These are phyloP conservation scores for Dendroctonus ponderosae DNA, from an alignment of 1,140 invertebrate species.

Conservation along the genomic window DNA sequence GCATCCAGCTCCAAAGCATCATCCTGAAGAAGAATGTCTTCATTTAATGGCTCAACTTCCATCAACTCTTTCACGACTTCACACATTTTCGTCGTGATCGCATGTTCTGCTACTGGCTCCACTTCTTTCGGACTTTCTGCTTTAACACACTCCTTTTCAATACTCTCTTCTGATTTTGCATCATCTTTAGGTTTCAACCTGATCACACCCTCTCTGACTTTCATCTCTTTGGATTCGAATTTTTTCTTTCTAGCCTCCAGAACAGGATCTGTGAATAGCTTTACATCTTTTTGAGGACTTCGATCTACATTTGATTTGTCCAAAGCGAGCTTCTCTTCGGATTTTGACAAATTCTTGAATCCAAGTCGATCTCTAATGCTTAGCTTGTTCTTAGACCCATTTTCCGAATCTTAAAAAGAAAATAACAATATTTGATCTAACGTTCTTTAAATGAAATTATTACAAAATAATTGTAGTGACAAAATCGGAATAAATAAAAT, in stretches of 20 bases:
- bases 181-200: conserved; percentile 45
- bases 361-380: conserved; percentile 37
- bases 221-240: conserved; percentile 45
- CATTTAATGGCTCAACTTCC: conserved; percentile 29
- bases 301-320: conserved; percentile 17
- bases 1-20: conserved; percentile 37
- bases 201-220: conserved; percentile 46
- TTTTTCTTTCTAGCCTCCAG: conserved; percentile 47
- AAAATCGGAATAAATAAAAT: conserved; percentile 16
- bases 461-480: conserved; percentile 2
- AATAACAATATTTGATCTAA: too few relatives aligned
- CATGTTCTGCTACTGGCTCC: not conserved
- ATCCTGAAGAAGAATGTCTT: conserved; percentile 37
- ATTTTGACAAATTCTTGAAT: conserved; percentile 25
- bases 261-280: conserved; percentile 41
- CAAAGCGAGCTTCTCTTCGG: conserved; percentile 25
- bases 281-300: conserved; percentile 29
- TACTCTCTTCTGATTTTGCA: conserved; percentile 22
- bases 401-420: too few relatives aligned
- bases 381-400: conserved; percentile 26
- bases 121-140: not conserved
- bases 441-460: not conserved
- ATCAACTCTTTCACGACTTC: conserved; percentile 27
- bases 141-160: not conserved
- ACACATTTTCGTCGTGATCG: not conserved